phyloP scores from a whole-genome alignment of 2,113 vertebrate genomes.

The Camelus dromedarius region DNA sequence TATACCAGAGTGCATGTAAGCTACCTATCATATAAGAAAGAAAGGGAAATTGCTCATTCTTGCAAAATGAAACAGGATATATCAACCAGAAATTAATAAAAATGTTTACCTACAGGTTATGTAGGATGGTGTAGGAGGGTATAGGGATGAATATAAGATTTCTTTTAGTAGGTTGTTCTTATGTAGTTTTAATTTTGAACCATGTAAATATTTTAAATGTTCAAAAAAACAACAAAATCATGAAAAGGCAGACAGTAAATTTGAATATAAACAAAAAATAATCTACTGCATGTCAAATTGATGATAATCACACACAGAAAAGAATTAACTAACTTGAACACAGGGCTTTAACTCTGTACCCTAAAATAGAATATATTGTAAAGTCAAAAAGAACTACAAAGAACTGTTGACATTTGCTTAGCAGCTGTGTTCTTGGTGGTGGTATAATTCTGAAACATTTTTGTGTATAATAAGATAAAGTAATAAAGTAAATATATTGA shows the following conservation, averaged over 20 bases:
- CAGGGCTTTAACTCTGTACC: background rate
- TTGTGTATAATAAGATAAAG: conserved; percentile 8
- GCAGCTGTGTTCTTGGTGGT: conserved; percentile 1
- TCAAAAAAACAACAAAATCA: conserved; percentile 12
- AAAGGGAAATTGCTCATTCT: background rate
- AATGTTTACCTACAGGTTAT: background rate
- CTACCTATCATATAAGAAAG: background rate
- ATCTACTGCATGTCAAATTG: background rate
- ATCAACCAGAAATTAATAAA: conserved; percentile 7
- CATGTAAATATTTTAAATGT: background rate
- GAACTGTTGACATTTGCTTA: background rate
- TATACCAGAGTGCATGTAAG: background rate
- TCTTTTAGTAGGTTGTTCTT: background rate
- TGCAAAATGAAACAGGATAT: conserved; percentile 25
- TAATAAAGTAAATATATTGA: background rate
- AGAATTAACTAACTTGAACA: background rate
- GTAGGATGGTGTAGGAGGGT: background rate
- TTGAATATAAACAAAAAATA: conserved; percentile 12
- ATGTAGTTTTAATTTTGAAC: conserved; percentile 33
- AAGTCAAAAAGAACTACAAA: background rate
- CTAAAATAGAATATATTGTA: background rate
- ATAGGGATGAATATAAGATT: background rate
- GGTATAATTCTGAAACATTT: background rate
- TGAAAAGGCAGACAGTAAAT: background rate
- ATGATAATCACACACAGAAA: background rate